Conservation (phyloP, 2,113 vertebrate species). For the Microtus oregoni region DNA sequence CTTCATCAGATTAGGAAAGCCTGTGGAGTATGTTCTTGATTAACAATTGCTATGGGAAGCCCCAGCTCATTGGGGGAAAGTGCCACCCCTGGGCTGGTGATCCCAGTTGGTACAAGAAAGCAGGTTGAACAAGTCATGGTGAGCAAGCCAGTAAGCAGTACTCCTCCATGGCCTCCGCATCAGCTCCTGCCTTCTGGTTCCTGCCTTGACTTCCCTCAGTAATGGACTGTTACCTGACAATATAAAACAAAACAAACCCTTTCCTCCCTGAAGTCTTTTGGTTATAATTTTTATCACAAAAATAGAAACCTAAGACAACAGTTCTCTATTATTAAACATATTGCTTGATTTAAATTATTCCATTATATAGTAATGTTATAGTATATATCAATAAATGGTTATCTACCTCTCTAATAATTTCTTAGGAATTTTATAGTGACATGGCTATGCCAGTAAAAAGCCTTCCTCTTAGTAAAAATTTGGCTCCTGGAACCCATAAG, state of each 20-base stretch:
- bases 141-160: background rate
- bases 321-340: background rate
- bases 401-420: background rate
- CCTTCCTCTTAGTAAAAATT: background rate
- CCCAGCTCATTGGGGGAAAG: background rate
- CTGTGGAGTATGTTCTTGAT: background rate
- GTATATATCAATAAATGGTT: background rate
- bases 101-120: background rate
- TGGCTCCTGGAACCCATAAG: background rate
- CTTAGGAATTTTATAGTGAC: background rate
- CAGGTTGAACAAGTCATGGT: background rate
- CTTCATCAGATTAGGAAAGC: background rate
- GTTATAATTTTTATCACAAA: background rate
- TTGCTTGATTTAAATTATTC: conserved; percentile 5
- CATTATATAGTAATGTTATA: background rate
- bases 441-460: background rate
- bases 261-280: background rate
- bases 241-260: background rate
- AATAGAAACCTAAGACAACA: background rate
- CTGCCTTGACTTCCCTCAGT: background rate
- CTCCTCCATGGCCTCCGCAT: background rate
- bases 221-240: background rate
- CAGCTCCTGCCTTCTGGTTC: background rate
- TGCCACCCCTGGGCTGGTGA: background rate
- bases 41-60: background rate